phyloP scores from a whole-genome alignment of 2,888 invertebrate species.

The Perithous albicinctus region DNA sequence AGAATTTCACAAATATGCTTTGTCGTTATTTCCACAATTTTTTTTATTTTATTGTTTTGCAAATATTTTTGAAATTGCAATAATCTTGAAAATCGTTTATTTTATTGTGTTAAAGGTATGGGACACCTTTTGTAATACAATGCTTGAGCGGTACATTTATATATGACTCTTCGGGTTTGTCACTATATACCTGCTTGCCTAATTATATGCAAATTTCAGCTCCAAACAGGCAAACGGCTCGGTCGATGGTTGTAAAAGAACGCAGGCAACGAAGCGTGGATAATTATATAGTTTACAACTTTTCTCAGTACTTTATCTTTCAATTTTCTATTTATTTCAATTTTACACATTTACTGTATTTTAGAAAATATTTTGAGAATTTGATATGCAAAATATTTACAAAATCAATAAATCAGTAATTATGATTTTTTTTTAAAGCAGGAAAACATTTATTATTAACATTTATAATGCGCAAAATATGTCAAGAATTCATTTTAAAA shows the following conservation, averaged over 20 bases:
- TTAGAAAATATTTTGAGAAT: no score
- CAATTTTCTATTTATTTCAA: not conserved
- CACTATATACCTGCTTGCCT: not conserved
- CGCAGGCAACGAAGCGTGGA: not conserved
- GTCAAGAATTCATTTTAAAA: not conserved
- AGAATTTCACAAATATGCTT: no score
- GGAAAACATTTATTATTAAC: no score
- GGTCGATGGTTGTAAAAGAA: not conserved
- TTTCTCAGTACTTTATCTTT: not conserved
- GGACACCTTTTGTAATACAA: not conserved
- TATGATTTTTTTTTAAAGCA: no score
- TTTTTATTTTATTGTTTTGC: no score
- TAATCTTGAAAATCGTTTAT: not conserved
- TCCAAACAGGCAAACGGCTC: not conserved
- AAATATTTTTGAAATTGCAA: no score
- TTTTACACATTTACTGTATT: no score
- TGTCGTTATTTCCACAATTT: no score
- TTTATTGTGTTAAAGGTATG: not conserved
- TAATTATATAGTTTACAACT: not conserved
- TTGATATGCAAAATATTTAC: no score
- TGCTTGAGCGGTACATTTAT: not conserved
- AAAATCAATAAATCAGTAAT: no score
- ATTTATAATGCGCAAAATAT: no score
- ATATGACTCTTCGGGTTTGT: not conserved
- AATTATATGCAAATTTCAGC: not conserved